phyloP scores from a whole-genome alignment of 2,113 vertebrate species.

The Tauraco erythrolophus region DNA sequence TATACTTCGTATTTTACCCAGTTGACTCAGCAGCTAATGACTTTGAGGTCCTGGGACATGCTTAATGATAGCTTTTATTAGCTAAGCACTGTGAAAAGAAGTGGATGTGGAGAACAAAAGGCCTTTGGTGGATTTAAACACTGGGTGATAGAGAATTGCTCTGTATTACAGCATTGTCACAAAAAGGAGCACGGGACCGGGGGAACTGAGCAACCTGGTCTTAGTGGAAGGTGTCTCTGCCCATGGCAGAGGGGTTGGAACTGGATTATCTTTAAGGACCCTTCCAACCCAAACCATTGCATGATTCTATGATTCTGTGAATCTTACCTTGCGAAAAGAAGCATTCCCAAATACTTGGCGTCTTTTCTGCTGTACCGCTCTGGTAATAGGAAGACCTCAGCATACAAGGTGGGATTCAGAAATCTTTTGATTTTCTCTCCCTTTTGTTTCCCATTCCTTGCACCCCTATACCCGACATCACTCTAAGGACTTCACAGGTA shows the following conservation, averaged over 20 bases:
- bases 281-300: too few species aligned
- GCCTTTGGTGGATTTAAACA: not conserved
- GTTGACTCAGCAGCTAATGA: not conserved
- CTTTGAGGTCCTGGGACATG: rapidly evolving
- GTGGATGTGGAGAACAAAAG: not conserved
- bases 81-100: not conserved
- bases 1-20: not conserved
- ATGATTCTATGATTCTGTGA: too few species aligned
- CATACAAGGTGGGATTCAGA: rapidly evolving
- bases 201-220: not conserved
- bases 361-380: not conserved
- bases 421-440: not conserved
- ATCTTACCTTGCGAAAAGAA: not conserved
- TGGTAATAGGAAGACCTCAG: not conserved
- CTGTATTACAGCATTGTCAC: not conserved
- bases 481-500: not conserved
- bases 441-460: not conserved
- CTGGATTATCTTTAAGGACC: too few species aligned
- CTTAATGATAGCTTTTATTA: not conserved
- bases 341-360: not conserved
- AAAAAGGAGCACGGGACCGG: not conserved
- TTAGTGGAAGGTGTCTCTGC: too few species aligned
- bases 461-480: not conserved
- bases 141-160: not conserved
- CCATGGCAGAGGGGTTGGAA: too few species aligned